Evolutionary conservation across 2,888 invertebrate species (phyloP).

Genomic region (Hydriomena furcata): DNA sequence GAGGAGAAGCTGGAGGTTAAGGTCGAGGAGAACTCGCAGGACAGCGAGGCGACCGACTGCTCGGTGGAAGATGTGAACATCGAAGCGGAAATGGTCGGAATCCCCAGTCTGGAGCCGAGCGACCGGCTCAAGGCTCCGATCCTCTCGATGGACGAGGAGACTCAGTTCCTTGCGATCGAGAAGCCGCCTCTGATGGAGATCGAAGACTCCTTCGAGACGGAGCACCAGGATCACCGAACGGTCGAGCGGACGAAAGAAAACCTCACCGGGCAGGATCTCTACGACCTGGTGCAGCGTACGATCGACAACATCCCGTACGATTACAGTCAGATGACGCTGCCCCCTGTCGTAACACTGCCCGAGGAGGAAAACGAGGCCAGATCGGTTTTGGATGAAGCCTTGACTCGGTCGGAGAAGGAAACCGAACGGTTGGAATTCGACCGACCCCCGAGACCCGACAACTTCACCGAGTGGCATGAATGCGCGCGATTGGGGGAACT

Average conservation of each 20-base stretch:
- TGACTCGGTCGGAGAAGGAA: conserved; percentile 22
- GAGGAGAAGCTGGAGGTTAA: conserved; percentile 8
- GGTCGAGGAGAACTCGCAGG: conserved; percentile 12
- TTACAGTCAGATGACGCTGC: conserved; percentile 51
- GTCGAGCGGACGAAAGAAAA: conserved; percentile 71
- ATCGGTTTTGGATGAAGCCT: conserved; percentile 36
- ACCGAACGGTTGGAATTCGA: conserved; percentile 50
- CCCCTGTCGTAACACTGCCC: conserved; percentile 54
- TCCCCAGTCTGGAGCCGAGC: conserved; percentile 55
- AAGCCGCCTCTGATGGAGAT: conserved; percentile 33
- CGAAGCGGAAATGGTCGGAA: conserved; percentile 43
- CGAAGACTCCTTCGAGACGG: conserved; percentile 42
- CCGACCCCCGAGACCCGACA: conserved; percentile 55
- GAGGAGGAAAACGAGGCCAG: conserved; percentile 33
- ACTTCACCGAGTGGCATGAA: conserved; percentile 97
- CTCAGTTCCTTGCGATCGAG: conserved; percentile 37
- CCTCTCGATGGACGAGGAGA: conserved; percentile 54
- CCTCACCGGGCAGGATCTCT: conserved; percentile 56
- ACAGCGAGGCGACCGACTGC: conserved; percentile 22
- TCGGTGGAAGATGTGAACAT: conserved; percentile 22
- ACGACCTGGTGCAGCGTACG: conserved; percentile 46
- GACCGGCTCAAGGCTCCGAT: conserved; percentile 67
- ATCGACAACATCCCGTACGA: conserved; percentile 48
- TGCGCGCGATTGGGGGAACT: conserved; percentile 92
- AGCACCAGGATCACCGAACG: conserved; percentile 61